Base-by-base conservation (phyloP, 2,797 vertebrate species). In the Smutsia gigantea region DNA sequence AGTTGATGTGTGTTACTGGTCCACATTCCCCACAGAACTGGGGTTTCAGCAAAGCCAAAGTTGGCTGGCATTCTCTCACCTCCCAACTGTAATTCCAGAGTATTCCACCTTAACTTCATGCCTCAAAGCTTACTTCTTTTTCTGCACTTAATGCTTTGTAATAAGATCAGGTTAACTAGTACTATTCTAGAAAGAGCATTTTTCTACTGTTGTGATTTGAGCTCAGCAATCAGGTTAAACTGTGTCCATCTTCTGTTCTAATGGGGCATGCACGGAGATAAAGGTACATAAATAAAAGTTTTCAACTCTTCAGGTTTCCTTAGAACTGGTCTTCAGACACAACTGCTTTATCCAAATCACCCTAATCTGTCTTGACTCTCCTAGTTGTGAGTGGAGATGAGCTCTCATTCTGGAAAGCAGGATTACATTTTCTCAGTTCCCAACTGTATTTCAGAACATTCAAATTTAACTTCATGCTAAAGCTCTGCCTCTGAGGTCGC, bases 111-210 rank as follows among this genome's bases (percentile, higher is more conserved):
- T 87, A 96, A 95, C 37, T 21, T 90, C 74, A 75, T 42, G 57
- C 74, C 51, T 97, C 87, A 94, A 89, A 91, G 49, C 49, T 83
- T 88, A 82, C 42, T 89, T 51, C 18, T 9, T 77, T 94, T 97
- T 71, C 75, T 51, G 64, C 15, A 75, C 63, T 90, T 92, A n/a
- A 14, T 69, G 59, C 93, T 94, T 27, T 59, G 5, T 37, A 81
- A 7, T 55, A 92, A 87, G 64, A 72, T 72, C 49, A 49, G 63
- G 46, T 74, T 90, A 96, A 66, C 71, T 39, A 84, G 29, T 57
- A 79, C 23, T 39, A 51, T 83, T 94, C 66, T 51, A 83, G 71
- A 94, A 95, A 93, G 34, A 86, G 37, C 29, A 34, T 63, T 77
- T 93, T 93, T 91, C 90, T 42, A 53, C 34, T 25, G 46, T 61